A percentile compares a stretch with the other conserved stretches of the same genome.
These are phyloP conservation scores for Oryzias melastigma DNA, from an alignment of 2,113 vertebrate species.

Conservation along the genomic window DNA sequence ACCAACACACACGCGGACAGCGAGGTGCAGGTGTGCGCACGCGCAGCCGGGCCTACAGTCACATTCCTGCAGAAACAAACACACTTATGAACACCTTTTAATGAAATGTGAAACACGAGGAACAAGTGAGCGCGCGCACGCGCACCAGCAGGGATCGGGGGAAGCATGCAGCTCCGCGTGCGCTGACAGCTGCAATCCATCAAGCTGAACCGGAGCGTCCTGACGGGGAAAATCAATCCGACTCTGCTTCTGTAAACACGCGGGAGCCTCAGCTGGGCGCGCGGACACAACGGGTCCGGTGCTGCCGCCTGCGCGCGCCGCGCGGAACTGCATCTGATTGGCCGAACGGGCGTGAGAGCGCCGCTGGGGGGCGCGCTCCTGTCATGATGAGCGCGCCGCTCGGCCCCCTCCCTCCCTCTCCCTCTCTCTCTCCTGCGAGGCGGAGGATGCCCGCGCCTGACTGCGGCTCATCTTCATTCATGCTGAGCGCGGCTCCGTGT, in stretches of 20 bases:
- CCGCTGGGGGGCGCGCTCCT: slow-evolving; percentile 59
- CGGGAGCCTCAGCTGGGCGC: background rate
- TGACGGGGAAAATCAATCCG: slow-evolving; percentile 14
- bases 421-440: slow-evolving; percentile 46
- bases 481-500: slow-evolving; percentile 77
- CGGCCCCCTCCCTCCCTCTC: slow-evolving; percentile 60
- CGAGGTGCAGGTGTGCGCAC: background rate
- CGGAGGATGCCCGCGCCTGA: slow-evolving; percentile 69
- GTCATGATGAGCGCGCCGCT: slow-evolving; percentile 52
- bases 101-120: background rate
- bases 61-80: background rate
- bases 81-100: background rate
- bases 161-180: background rate
- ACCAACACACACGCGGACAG: background rate
- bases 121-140: background rate
- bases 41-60: background rate
- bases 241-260: slow-evolving; percentile 15
- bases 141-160: background rate
- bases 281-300: slow-evolving; percentile 34
- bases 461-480: slow-evolving; percentile 84
- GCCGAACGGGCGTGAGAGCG: background rate
- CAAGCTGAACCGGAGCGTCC: slow-evolving; percentile 1
- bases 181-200: slow-evolving; percentile 28
- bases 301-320: slow-evolving; percentile 73
- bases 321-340: slow-evolving; percentile 13